Base-by-base conservation (phyloP, 2,888 invertebrate species). In the Drosophila quinaria region DNA sequence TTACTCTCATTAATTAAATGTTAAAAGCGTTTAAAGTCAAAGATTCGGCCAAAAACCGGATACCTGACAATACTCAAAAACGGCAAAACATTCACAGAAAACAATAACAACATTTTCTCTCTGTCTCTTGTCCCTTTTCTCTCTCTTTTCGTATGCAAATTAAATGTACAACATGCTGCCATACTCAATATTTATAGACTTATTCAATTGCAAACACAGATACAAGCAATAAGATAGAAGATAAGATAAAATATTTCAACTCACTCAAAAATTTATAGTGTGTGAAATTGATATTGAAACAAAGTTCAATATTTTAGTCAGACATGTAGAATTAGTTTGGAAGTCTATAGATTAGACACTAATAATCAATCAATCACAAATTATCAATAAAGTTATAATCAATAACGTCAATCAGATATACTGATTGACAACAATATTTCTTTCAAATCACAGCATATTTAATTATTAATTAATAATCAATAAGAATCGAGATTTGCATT, bases 1-100 rank as follows among this genome's bases (percentile, higher is more conserved):
- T 25, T 37, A 13, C 56, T 9, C 17, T 11, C 46, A 56, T 56
- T 37, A 46, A 56, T 46, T 46, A 56, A 56, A 17, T 25, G 37
- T 9, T 13, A 4, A 44, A 19, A 44, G 13, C 3, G 13, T 31
- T 54, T 31, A 4, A 54, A 31, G 29, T 54, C 41, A 55, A 52
- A 54, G 17, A 22, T 4, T 17, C 9, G 15, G 3, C 22, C 19
- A 37, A 50, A 50, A 71, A 71, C 49, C 49, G 47, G 58, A 41
- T 56, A 39, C 6, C 15, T 15, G 25, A 10, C 22, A 15, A 15
- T 35, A 33, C 56, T 64, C 8, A 29, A 42, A 64, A 60, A 59
- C 42, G 37, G 44, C 46, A 56, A 49, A 39, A 25, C 13, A 46
- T 39, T 39, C 33, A 54, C 31, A 22, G 9, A 31, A 37, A 19